These are phyloP conservation scores for Phalacrocorax carbo DNA, from an alignment of 2,113 vertebrate species.

Conservation along the genomic window DNA sequence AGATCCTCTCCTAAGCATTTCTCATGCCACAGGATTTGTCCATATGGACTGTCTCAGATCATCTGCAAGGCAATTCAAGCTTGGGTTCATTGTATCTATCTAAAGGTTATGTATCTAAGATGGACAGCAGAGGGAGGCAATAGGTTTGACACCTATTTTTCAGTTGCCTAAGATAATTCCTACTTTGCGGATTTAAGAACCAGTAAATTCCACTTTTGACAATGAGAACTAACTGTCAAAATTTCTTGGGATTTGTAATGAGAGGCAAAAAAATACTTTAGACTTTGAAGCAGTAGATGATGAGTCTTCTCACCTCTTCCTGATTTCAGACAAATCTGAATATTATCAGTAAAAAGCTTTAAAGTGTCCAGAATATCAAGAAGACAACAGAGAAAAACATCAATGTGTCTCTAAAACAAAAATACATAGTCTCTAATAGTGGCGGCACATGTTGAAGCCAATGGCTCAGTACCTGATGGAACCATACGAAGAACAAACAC, in stretches of 20 bases:
- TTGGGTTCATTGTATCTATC: not conserved
- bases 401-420: not conserved
- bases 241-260: not conserved
- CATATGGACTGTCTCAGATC: too few relatives aligned
- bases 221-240: not conserved
- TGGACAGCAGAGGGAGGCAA: not conserved
- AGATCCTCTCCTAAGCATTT: not conserved
- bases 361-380: not conserved
- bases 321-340: not conserved
- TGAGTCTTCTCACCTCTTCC: not conserved
- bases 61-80: not conserved
- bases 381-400: not conserved
- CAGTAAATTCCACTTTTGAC: not conserved
- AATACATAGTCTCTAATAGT: not conserved
- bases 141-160: not conserved
- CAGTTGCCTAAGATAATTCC: not conserved
- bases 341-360: not conserved
- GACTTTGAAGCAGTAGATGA: not conserved
- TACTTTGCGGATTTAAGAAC: not conserved
- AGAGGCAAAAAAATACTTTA: not conserved
- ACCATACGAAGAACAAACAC: not conserved
- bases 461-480: not conserved
- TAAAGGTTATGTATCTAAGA: not conserved
- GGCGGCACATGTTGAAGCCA: not conserved
- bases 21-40: not conserved